Evolutionary conservation across 2,113 vertebrate species (phyloP).

Genomic region (Marcusenius ussheri): DNA sequence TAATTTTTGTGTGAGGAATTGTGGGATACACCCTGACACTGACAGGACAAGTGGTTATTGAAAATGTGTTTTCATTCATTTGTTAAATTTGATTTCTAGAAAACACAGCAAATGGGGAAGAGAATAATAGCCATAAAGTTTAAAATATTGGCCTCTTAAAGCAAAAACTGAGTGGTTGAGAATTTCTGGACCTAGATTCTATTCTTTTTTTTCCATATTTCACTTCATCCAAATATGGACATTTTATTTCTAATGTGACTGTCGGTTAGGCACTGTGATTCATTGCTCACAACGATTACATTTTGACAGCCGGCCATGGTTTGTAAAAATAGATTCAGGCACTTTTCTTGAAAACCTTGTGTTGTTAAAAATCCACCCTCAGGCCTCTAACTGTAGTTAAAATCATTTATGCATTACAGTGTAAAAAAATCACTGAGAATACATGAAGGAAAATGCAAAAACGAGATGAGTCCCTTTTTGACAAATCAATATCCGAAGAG

Average conservation of each 20-base stretch:
- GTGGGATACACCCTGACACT: background rate
- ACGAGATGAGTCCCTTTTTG: background rate
- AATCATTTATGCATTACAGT: constrained; percentile 19
- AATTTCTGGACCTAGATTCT: too few relatives aligned
- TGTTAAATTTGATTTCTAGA: background rate
- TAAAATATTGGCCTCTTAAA: background rate
- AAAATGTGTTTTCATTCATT: background rate
- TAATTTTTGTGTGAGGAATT: background rate
- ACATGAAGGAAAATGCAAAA: constrained; percentile 6
- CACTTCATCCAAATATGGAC: background rate
- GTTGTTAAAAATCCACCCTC: constrained; percentile 24
- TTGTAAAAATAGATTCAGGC: constrained; percentile 14
- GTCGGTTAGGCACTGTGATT: constrained; percentile 6
- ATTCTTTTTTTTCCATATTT: background rate
- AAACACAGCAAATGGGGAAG: background rate
- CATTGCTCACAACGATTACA: constrained; percentile 12
- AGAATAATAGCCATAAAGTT: background rate
- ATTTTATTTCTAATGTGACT: constrained; percentile 11
- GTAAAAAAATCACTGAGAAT: background rate
- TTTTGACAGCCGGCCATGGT: constrained; percentile 23
- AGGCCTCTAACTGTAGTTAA: constrained; percentile 20
- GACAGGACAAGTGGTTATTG: background rate
- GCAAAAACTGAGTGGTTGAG: background rate
- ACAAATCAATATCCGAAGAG: constrained; percentile 29
- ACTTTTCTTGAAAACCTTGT: constrained; percentile 16